Base-by-base conservation (phyloP, 2,797 vertebrate genomes). In the Ptychadena robeensis region DNA sequence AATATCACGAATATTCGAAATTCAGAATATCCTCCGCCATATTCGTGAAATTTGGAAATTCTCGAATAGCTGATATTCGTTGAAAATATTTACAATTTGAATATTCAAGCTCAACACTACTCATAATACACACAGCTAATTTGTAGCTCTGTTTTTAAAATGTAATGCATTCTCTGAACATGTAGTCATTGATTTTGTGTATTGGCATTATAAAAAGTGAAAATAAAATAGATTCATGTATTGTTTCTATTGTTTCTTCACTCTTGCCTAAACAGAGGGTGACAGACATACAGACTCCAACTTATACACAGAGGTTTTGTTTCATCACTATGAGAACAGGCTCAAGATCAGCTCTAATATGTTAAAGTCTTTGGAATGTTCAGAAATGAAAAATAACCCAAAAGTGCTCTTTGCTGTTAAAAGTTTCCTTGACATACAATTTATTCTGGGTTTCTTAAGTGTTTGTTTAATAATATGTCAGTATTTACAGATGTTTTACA, bases 241-340 rank as follows among this genome's bases (percentile, higher is more conserved):
- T 67, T 66, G n/a, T 66, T 15, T 32, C 70, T 65, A 81, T 81
- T 81, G 59, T 81, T 65, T 53, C 35, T n/a, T 67, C 37, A 65
- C n/a, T 34, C 69, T 73, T 14, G 53, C 66, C 61, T 81, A 81
- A 73, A n/a, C 53, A 61, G 61, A 73, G 31, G 79, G 61, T 73
- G 79, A 81, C 63, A 81, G 79, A 72, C 70, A 65, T 25, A 2
- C 70, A 34, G 79, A 25, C 35, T 81, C 68, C 79, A 66, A 27
- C 37, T 12, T 18, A 53, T 70, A 70, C 38, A 73, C 67, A 80
- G 25, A 59, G 44, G 77, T 37, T 80, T 53, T 61, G n/a, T 71
- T 80, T 69, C 67, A 80, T 71, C 32, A 63, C 67, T 71, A 71
- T 80, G 67, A 44, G 67, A 71, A 71, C 70, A 22, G 64, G 38